Evolutionary conservation across 2,113 vertebrate species (phyloP), one percentile per base, ranked within the genome.

Genomic region (Etheostoma spectabile): DNA sequence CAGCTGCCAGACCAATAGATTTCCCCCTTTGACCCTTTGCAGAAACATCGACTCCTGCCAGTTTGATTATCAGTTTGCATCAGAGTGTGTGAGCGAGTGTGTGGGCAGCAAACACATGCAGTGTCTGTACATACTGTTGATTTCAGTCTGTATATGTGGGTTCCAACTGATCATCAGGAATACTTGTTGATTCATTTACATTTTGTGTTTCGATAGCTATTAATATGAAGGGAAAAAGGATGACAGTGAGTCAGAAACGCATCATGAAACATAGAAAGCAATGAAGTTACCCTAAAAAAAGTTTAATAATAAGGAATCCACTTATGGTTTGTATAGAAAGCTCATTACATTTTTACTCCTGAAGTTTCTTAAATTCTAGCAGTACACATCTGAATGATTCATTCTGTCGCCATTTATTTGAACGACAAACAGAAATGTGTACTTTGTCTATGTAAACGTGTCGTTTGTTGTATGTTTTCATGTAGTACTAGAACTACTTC

Each of bases 101-200:
- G 91, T 86, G 85, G 86, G 89, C 76, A 81, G 84, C 63, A 65
- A 83, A 78, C 82, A 88, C 86, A 89, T 89, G 86, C 79, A 79
- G 87, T 82, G 90, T 90, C 85, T 86, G 90, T 89, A 85, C 86
- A 88, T 89, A 80, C 69, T 80, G 76, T 86, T 63, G 85, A 82
- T 84, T 81, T 87, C 90, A 86, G 53, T 69, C 75, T 79, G 83
- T 79, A n/a, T 69, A 66, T 66, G 71, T 84, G 70, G 78, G 80
- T 52, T 85, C 55, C 72, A 83, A 74, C 83, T 65, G 57, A 74
- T 79, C 69, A 72, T 82, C 67, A 82, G 72, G n/a, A 70, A 74
- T 74, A 69, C n/a, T 42, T 3, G 24, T 51, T 42, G 21, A 68
- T 62, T 2, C 1, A 63, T 82, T 77, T 84, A 42, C 66, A 70